Evolutionary conservation across 2,888 invertebrate species (phyloP), one percentile per base, ranked within the genome.

Genomic region (Melanargia galathea): DNA sequence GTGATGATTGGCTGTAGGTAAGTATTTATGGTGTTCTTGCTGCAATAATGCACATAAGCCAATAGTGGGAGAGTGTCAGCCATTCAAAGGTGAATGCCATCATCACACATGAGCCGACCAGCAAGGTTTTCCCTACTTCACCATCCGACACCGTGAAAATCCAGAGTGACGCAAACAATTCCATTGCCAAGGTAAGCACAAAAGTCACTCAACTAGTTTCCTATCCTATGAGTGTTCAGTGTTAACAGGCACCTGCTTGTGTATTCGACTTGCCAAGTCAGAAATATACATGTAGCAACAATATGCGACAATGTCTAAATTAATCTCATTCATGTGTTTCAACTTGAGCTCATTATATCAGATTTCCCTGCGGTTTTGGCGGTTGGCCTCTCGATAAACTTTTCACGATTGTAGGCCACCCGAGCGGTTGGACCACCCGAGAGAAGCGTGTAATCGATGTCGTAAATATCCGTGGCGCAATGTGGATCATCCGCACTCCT

Each of bases 391-490:
- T 76, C 74, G 84, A 86, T 86, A 86, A 86, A 84, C 81, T 80
- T 71, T 70, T 72, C 75, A 73, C 75, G 82, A 83, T 84, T 78
- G 73, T 73, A 67, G 72, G 76, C 76, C 80, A 78, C 78, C 78
- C 78, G 75, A 73, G 71, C 57, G 67, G 59, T 56, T 51, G 75
- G 89, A 87, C 90, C 88, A 89, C 89, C 90, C 82, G 82, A 81
- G 82, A 75, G 78, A 64, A 62, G 72, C 73, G 73, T 70, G 75
- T 79, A 79, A 77, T 79, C 79, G 74, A 77, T 78, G 81, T 82
- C 83, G 78, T 89, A 87, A 90, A 89, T 86, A 83, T 80, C 73
- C 67, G 75, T 86, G 85, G 83, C 84, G 87, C 81, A 89, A 87
- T 75, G 69, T 73, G 80, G 86, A 87, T 88, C 81, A 86, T 46